Evolutionary conservation across 2,113 vertebrate genomes (phyloP).

Genomic region (Otolemur garnettii): DNA sequence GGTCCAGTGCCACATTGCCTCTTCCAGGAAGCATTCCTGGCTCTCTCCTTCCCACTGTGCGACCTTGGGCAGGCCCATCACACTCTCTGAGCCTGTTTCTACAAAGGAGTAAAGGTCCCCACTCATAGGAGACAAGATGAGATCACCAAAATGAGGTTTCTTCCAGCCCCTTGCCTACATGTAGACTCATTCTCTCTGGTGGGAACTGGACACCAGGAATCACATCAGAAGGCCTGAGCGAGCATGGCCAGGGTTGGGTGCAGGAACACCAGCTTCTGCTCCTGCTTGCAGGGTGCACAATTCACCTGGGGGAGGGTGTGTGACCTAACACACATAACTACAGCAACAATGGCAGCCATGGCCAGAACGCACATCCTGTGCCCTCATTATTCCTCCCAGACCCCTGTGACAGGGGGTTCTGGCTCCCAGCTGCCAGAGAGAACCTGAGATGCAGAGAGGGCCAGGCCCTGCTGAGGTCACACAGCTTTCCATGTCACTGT

Average conservation of each 20-base stretch:
- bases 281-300: neutral
- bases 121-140: neutral
- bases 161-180: fast-evolving
- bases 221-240: neutral
- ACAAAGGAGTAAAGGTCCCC: neutral
- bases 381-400: neutral
- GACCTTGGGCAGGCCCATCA: neutral
- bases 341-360: fast-evolving
- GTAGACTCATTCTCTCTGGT: neutral
- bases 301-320: no score
- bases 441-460: neutral
- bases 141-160: fast-evolving
- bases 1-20: neutral
- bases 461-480: neutral
- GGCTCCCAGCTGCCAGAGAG: neutral
- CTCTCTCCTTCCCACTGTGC: neutral
- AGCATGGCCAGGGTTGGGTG: neutral
- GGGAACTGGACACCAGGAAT: neutral
- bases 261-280: neutral
- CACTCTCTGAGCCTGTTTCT: neutral
- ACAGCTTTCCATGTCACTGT: neutral
- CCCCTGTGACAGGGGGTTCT: neutral
- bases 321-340: no score
- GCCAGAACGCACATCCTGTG: fast-evolving
- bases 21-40: slow-evolving; percentile 45